Percentiles rank a stretch among this genome's conserved stretches.
phyloP scores from a whole-genome alignment of 1,140 invertebrate species.

The Papilio glaucus region DNA sequence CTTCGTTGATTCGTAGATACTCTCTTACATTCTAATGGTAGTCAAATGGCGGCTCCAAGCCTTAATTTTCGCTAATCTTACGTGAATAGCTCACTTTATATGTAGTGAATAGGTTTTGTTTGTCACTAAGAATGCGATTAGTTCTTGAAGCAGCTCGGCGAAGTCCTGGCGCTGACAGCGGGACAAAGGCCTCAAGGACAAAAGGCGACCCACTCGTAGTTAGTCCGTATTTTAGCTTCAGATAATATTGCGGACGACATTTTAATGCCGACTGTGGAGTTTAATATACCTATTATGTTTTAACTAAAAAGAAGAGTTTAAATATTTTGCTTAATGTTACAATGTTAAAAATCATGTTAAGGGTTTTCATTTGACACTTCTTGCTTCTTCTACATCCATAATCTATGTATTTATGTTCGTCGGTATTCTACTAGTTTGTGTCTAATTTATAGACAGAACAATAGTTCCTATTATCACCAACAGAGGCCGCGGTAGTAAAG shows the following conservation, averaged over 20 bases:
- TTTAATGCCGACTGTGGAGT: not conserved
- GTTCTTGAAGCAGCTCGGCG: not conserved
- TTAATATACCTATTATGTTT: conserved; percentile 2
- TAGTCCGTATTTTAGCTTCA: conserved; percentile 19
- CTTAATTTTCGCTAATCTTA: too few species aligned
- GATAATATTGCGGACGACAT: conserved; percentile 20
- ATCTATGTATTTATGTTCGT: too few species aligned
- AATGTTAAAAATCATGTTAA: not conserved
- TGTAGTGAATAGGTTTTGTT: not conserved
- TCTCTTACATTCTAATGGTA: too few species aligned
- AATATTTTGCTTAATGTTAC: not conserved
- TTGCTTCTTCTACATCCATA: too few species aligned
- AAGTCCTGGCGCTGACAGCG: not conserved
- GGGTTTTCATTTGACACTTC: too few species aligned
- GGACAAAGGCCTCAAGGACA: conserved; percentile 19
- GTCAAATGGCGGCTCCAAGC: too few species aligned
- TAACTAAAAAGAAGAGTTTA: not conserved
- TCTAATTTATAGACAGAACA: too few species aligned
- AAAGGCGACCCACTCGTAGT: conserved; percentile 16
- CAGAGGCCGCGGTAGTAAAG: too few species aligned
- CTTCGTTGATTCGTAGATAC: too few species aligned
- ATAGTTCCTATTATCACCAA: too few species aligned
- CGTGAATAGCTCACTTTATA: too few species aligned
- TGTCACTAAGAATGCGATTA: conserved; percentile 4
- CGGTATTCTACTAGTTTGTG: too few species aligned